Conservation (phyloP, 2,888 invertebrate genomes). For the Drosophila eohydei region DNA sequence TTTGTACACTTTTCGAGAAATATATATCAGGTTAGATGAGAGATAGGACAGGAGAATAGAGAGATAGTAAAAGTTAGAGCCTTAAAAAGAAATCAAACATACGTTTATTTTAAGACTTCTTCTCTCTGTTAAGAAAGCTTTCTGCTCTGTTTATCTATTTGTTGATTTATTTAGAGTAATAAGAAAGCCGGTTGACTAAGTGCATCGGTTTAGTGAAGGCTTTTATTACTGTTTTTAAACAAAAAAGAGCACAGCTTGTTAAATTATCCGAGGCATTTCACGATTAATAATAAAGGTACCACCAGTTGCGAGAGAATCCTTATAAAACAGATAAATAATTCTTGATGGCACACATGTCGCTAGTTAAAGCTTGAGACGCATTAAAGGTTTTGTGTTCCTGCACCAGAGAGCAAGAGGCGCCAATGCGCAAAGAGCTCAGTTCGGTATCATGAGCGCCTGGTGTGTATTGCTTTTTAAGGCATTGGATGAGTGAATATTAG, state of each 20-base stretch:
- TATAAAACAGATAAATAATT: neutral
- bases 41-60: too few relatives aligned
- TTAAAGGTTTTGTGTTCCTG: slow-evolving; percentile 40
- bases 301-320: neutral
- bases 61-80: too few relatives aligned
- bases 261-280: too few relatives aligned
- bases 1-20: too few relatives aligned
- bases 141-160: too few relatives aligned
- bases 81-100: too few relatives aligned
- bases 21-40: too few relatives aligned
- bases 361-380: slow-evolving; percentile 1
- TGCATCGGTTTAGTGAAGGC: too few relatives aligned
- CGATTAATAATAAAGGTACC: too few relatives aligned
- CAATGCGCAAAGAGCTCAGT: slow-evolving; percentile 16
- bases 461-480: slow-evolving; percentile 74
- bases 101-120: too few relatives aligned
- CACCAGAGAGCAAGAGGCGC: slow-evolving; percentile 36
- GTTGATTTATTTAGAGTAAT: neutral
- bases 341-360: neutral
- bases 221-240: neutral
- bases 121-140: too few relatives aligned
- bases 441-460: slow-evolving; percentile 70
- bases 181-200: too few relatives aligned
- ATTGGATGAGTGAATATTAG: slow-evolving; percentile 59
- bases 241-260: neutral